Base-by-base conservation (phyloP, 1,140 invertebrate species). In the Cyphomyrmex costatus region DNA sequence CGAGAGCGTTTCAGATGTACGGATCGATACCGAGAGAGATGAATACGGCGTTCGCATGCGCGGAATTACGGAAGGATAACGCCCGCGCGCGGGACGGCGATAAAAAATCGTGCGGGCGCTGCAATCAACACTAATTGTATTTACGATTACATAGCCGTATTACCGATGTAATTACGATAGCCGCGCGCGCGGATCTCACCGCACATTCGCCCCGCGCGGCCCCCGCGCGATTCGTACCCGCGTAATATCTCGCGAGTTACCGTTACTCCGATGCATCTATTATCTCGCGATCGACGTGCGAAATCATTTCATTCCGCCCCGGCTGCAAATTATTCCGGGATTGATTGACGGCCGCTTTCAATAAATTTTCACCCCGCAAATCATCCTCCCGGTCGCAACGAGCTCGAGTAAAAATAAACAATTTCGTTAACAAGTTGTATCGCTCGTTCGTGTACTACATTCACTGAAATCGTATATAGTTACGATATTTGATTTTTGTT, bases 301-400 rank as follows among this genome's bases (percentile, higher is more conserved):
- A 83, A 83, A 83, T 83, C 68, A 83, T 83, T 83, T 83, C 79
- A 83, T 83, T 73, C 53, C 79, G 79, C 77, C 21, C 77, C 51
- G 73, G 86, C 88, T 78, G 84, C 87, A 91, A 80, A 73, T 89
- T 79, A 87, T 71, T 85, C 79, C 51, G 78, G 42, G 73, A 63
- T 73, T 84, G 87, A 86, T 86, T 86, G 88, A 74, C 70, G 33
- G 65, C 36, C 86, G 89, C 90, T 90, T 91, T 82, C 66, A 82
- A 82, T 71, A 73, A 82, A 82, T 82, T 82, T 82, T 46, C 79
- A 60, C 79, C 63, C 79, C 30, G 53, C 66, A 42, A 60, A 73
- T 82, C 79, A 82, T 46, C 33, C 53, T 70, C 33, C 12, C 78
- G 51, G 33, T 21, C 49, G 46, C n/a, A 21, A 46, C 19, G 14